Base-by-base conservation (phyloP, 2,888 invertebrate species). In the Orthonevra nobilis region DNA sequence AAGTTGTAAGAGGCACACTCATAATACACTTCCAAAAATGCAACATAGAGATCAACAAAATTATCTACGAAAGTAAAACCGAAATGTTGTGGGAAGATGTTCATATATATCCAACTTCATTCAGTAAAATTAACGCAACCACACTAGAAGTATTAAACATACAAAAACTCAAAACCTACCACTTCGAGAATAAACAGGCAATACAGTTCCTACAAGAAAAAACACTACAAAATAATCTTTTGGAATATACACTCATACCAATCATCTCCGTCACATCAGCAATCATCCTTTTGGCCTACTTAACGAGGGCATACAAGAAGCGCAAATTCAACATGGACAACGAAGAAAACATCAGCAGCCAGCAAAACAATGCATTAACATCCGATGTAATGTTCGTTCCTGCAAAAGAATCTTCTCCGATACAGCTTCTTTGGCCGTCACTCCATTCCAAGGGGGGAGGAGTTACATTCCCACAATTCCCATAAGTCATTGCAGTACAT, bases 1-100 rank as follows among this genome's bases (percentile, higher is more conserved):
- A n/a, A 6, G 15, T 23, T 3, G 17, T 66, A 1, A 26, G 54
- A 9, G 52, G 54, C 10, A 54, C 54, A 44, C 34, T 36, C 34
- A 28, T 66, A 1, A 7, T 66, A 1, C 54, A 46, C 9, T 66
- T 54, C 17, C 2, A 54, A 9, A 23, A 32, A 23, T 66, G 54
- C 20, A 17, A 34, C 9, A 9, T 66, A 10, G 9, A 23, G 10
- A 19, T 54, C 0, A 66, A 66, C 14, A 28, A 46, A 6, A 28
- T 66, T 6, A 10, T 44, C 0, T 54, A 54, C 46, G 10, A 66
- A 19, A 7, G 36, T 15, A 30, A 26, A 14, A 28, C 66, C 2
- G 48, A 34, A 5, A 40, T 12, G 2, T 66, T 26, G n/a, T 66
- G 66, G 54, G 46, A 64, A 12, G 32, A 40, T 2, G 10, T 64